These are phyloP conservation scores for Balanococcus diminutus DNA, from an alignment of 2,888 invertebrate genomes.

Conservation along the genomic window DNA sequence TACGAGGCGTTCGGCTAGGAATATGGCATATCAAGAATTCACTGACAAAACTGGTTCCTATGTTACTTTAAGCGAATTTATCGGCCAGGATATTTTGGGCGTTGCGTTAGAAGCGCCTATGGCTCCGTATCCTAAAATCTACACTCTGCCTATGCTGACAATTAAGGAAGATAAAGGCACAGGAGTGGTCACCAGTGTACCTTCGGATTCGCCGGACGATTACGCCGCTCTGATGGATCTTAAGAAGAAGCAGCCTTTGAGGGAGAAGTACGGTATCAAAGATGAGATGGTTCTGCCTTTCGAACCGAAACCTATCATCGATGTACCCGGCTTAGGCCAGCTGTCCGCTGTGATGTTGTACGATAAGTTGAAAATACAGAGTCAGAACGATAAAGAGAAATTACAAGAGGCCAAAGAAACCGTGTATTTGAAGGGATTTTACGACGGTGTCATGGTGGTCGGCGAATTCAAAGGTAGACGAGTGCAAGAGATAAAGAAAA, in stretches of 20 bases:
- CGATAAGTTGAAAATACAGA: conserved; percentile 91
- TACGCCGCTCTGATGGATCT: conserved; percentile 93
- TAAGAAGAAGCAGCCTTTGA: conserved; percentile 87
- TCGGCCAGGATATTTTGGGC: conserved; percentile 83
- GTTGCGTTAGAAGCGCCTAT: conserved; percentile 81
- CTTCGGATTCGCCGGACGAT: conserved; percentile 98
- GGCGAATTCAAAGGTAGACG: conserved; percentile 88
- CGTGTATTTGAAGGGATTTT: conserved; percentile 95
- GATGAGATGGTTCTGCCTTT: conserved; percentile 79
- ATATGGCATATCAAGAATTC: conserved; percentile 95
- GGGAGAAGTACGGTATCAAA: conserved; percentile 88
- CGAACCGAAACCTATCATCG: conserved; percentile 78
- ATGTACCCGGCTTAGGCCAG: conserved; percentile 88
- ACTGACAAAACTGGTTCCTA: conserved; percentile 80
- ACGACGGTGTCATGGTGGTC: conserved; percentile 87
- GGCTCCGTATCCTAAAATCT: conserved; percentile 81
- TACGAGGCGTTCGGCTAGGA: conserved; percentile 86
- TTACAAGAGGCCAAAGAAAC: conserved; percentile 92
- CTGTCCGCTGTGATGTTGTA: conserved; percentile 83
- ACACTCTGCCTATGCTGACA: conserved; percentile 95
- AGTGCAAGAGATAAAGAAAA: conserved; percentile 93
- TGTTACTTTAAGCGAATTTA: conserved; percentile 72
- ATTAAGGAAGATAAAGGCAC: conserved; percentile 98
- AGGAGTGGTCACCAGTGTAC: conserved; percentile 96
- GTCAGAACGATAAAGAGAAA: conserved; percentile 96